Conservation (phyloP, 2,888 invertebrate genomes). For the Perizoma flavofasciatum region DNA sequence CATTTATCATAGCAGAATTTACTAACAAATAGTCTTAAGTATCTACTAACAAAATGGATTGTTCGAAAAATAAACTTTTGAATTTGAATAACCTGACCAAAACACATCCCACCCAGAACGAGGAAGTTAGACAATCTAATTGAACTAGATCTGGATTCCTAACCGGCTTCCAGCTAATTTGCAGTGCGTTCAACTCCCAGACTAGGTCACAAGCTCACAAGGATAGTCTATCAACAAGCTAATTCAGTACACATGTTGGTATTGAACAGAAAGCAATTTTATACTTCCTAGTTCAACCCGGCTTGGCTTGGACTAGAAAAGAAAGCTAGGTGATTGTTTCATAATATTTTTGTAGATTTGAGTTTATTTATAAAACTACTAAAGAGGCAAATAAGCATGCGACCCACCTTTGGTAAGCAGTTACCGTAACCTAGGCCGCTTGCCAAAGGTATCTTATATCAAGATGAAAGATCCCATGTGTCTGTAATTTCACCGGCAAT, state of each 20-base stretch:
- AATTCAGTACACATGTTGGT: constrained; percentile 26
- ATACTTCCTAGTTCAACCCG: constrained; percentile 7
- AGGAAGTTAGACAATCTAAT: constrained; percentile 25
- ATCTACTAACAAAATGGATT: too few relatives aligned
- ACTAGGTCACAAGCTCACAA: constrained; percentile 21
- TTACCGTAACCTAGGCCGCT: too few relatives aligned
- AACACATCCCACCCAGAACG: constrained; percentile 4
- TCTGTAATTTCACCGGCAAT: too few relatives aligned
- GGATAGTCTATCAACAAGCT: constrained; percentile 24
- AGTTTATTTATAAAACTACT: not conserved
- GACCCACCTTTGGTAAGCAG: too few relatives aligned
- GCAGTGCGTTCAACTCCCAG: constrained; percentile 28
- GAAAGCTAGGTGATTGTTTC: too few relatives aligned
- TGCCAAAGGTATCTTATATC: too few relatives aligned
- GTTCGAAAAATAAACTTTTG: too few relatives aligned
- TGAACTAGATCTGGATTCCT: constrained; percentile 25
- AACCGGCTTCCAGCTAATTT: constrained; percentile 16
- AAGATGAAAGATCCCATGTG: too few relatives aligned
- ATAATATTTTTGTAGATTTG: not conserved
- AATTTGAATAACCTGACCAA: too few relatives aligned
- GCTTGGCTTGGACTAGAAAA: not conserved
- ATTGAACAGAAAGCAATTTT: constrained; percentile 7
- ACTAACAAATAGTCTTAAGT: too few relatives aligned
- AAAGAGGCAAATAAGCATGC: too few relatives aligned
- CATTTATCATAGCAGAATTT: too few relatives aligned